phyloP scores from a whole-genome alignment of 1,140 invertebrate genomes.

The Drosophila nikananu region DNA sequence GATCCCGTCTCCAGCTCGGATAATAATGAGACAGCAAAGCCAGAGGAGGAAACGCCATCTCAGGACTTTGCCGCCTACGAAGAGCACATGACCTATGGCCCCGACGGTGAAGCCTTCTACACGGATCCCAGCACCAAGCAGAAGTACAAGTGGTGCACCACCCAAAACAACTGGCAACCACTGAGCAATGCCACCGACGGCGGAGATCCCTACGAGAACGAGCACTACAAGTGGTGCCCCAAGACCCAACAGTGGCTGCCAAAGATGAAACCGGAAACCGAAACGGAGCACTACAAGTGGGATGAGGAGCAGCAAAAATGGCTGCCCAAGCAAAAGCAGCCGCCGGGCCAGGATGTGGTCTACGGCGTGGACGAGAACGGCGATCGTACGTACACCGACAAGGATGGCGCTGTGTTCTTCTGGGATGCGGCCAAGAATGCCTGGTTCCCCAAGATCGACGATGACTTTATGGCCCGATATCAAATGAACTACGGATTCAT shows the following conservation, averaged over 20 bases:
- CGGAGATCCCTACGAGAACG: slow-evolving; percentile 88
- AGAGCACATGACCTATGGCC: slow-evolving; percentile 87
- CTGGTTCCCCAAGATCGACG: slow-evolving; percentile 99
- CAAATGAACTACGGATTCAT: slow-evolving; percentile 97
- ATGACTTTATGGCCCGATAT: slow-evolving; percentile 98
- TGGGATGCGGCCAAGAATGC: slow-evolving; percentile 96
- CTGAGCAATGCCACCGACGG: slow-evolving; percentile 40
- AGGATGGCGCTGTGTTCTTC: slow-evolving; percentile 95
- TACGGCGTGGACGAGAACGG: slow-evolving; percentile 91
- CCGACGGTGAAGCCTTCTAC: slow-evolving; percentile 90
- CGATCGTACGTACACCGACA: slow-evolving; percentile 93
- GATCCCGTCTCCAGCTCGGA: background rate
- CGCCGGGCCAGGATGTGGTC: slow-evolving; percentile 82
- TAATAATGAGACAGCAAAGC: slow-evolving; percentile 18
- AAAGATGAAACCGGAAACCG: slow-evolving; percentile 84
- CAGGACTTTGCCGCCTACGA: slow-evolving; percentile 85
- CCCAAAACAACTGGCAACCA: slow-evolving; percentile 87
- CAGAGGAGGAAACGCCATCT: background rate
- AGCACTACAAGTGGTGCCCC: slow-evolving; percentile 89
- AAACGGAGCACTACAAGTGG: slow-evolving; percentile 85
- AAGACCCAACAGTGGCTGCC: slow-evolving; percentile 88
- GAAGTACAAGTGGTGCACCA: slow-evolving; percentile 89
- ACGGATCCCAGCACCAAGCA: slow-evolving; percentile 89
- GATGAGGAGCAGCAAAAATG: slow-evolving; percentile 80
- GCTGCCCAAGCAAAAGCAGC: slow-evolving; percentile 60